Evolutionary conservation across 1,140 invertebrate genomes (phyloP), one percentile per base, ranked within the genome.

Genomic region (Drosophila obscura): DNA sequence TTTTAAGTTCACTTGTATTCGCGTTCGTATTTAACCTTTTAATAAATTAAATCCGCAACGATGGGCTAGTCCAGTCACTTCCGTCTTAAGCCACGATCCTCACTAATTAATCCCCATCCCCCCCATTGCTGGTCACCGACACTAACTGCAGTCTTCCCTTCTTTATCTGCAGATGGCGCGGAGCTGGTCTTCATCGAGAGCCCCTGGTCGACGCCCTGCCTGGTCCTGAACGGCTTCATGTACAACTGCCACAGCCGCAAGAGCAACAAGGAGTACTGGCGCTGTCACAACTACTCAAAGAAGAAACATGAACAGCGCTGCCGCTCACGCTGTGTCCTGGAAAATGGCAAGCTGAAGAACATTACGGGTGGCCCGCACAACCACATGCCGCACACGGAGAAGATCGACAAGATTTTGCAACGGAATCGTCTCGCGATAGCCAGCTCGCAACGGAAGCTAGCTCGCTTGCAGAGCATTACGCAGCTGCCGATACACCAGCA

Each of bases 231-330:
- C 49, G 77, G 79, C 13, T 92, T 62, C 46, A 89, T 92, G 80
- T 92, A 92, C 72, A 92, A 92, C 57, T 91, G 91, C 24, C 91
- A 92, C 48, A 92, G 91, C n/a, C 73, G 78, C 0, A 91, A 91
- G 43, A 91, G 74, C 57, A 87, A 83, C 53, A 92, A 92, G 50
- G 85, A 89, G 50, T 92, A 92, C 16, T 92, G 91, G 90, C 85
- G 91, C 22, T 92, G 91, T 26, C 91, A 92, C 62, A 92, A 92
- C 56, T 92, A 92, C 52, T 92, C 91, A 1, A 92, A 92, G 48
- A 91, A 91, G 49, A 61, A 73, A 22, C 78, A 89, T 48, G 76
- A 81, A 16, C 58, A 84, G 56, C 89, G 91, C 24, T 92, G 91
- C 53, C 85, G 91, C n/a, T 90, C 91, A 0, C 80, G 91, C 9